Evolutionary conservation across 2,113 vertebrate genomes (phyloP), one percentile per base, ranked within the genome.

Genomic region (Vidua macroura): DNA sequence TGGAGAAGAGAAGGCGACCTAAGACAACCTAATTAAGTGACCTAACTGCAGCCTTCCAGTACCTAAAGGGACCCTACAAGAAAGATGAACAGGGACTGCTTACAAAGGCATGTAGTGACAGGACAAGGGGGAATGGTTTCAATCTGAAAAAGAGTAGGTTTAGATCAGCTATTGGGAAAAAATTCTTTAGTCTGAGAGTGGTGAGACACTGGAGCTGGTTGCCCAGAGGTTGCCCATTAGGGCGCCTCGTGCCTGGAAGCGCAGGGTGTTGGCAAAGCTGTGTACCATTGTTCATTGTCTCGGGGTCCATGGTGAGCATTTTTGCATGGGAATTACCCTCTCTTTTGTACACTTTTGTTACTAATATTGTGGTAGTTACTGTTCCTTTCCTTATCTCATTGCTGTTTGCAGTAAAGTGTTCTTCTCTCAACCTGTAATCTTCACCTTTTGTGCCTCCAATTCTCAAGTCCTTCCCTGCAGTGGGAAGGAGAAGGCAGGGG

Each of bases 201-300:
- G 7, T 39, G 30, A 48, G 49, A n/a, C 13, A 10, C 10, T 31
- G 11, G 10, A 70, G 55, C 16, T 56, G 5, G 14, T 12, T 41
- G 9, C n/a, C 20, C 13, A 30, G 66, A 55, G 48, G 15, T 3
- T 46, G 3, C 16, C 35, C 35, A 35, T 35, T 35, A 35, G 19
- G 13, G 5, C 0, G 1, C 13, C 22, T 28, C n/a, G 25, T n/a
- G 12, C 64, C 48, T 53, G 10, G 56, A 51, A 51, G 12, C 0
- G 0, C 25, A 23, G 17, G 4, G 8, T 20, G 51, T 6, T 27
- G 8, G 6, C 1, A 0, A 80, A 43, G 25, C 22, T n/a, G 27
- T 64, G 43, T 18, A 11, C 18, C 7, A 37, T 11, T 51, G 18
- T 16, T 28, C 4, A 11, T 33, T 58, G 31, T 11, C 37, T 58